Evolutionary conservation across 1,140 invertebrate genomes (phyloP).

Genomic region (Apis laboriosa): DNA sequence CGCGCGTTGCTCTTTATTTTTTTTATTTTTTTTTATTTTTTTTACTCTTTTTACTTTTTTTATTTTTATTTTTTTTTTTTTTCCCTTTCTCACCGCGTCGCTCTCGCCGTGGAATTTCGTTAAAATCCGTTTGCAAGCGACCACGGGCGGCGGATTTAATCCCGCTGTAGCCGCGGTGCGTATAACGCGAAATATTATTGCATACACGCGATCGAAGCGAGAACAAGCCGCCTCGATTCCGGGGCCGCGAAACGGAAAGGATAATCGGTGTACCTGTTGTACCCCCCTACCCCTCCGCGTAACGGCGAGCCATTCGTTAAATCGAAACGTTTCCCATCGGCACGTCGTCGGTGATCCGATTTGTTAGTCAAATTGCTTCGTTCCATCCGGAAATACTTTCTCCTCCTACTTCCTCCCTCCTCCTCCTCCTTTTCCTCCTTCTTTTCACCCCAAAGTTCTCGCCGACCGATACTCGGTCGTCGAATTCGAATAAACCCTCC

Average conservation of each 20-base stretch:
- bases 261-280: slow-evolving; percentile 51
- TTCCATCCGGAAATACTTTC: neutral
- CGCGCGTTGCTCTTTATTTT: neutral
- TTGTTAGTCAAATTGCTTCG: slow-evolving; percentile 47
- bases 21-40: neutral
- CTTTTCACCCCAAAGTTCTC: neutral
- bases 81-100: neutral
- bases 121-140: slow-evolving; percentile 17
- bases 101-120: slow-evolving; percentile 15
- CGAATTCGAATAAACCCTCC: neutral
- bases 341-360: slow-evolving; percentile 24
- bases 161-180: slow-evolving; percentile 9
- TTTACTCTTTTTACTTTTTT: neutral
- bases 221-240: slow-evolving; percentile 28
- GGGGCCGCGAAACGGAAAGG: slow-evolving; percentile 30
- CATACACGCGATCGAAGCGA: slow-evolving; percentile 19
- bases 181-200: slow-evolving; percentile 33
- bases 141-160: slow-evolving; percentile 13
- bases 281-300: neutral
- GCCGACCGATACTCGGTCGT: neutral
- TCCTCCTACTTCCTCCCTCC: no score
- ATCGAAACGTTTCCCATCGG: slow-evolving; percentile 31
- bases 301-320: slow-evolving; percentile 37
- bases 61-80: neutral
- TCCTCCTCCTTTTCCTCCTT: no score